phyloP scores from a whole-genome alignment of 2,888 invertebrate species.

The Odiellus spinosus region DNA sequence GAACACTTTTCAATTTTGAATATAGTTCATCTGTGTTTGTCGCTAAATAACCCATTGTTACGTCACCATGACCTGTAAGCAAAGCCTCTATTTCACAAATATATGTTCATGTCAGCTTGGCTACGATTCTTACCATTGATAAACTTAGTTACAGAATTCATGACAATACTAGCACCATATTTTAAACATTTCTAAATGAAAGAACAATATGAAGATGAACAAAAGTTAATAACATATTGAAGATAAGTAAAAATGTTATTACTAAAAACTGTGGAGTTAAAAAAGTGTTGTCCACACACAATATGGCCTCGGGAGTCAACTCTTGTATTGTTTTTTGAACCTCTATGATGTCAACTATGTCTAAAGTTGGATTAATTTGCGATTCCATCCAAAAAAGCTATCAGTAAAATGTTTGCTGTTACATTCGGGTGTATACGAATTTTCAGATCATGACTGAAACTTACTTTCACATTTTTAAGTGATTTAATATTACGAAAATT shows the following conservation, averaged over 20 bases:
- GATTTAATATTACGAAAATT: too few relatives aligned
- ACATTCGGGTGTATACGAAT: too few relatives aligned
- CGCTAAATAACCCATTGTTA: conserved; percentile 84
- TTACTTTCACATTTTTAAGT: too few relatives aligned
- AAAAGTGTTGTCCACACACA: conserved; percentile 88
- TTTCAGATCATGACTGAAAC: too few relatives aligned
- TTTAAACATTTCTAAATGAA: conserved; percentile 75
- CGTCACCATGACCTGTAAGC: conserved; percentile 62
- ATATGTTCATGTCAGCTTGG: too few relatives aligned
- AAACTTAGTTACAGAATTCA: conserved; percentile 89
- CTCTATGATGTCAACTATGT: conserved; percentile 69
- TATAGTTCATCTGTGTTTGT: conserved; percentile 54
- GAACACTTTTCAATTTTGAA: conserved; percentile 58
- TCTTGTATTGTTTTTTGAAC: conserved; percentile 46
- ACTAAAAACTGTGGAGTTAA: conserved; percentile 69
- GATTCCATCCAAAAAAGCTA: conserved; percentile 76
- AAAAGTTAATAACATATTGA: neutral
- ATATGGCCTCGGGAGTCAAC: conserved; percentile 39
- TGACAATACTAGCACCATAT: conserved; percentile 74
- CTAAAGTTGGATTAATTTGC: conserved; percentile 86
- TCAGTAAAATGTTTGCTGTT: neutral
- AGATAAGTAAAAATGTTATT: conserved; percentile 3
- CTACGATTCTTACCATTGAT: conserved; percentile 69
- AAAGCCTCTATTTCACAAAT: too few relatives aligned
- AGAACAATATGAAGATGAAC: conserved; percentile 28